Evolutionary conservation across 2,113 vertebrate species (phyloP).

Genomic region (Cynopterus brachyotis): DNA sequence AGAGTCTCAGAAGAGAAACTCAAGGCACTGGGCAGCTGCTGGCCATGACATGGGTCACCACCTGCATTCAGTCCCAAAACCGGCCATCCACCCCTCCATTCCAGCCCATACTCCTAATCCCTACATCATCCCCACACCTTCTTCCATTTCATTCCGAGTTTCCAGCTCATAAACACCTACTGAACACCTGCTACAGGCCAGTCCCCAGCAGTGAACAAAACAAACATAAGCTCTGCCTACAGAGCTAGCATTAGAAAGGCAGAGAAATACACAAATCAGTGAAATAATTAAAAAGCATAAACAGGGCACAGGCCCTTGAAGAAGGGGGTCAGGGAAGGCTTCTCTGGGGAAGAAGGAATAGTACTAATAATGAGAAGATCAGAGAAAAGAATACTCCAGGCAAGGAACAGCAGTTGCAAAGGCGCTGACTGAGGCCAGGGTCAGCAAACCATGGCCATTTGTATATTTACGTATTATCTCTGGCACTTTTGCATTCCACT

Average conservation of each 20-base stretch:
- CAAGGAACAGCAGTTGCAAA: neutral
- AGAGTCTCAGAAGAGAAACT: neutral
- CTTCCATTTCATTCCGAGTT: neutral
- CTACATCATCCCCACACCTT: neutral
- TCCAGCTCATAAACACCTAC: neutral
- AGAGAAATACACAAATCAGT: neutral
- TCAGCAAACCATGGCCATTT: accelerated
- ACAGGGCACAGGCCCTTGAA: neutral
- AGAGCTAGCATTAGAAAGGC: neutral
- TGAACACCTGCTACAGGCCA: neutral
- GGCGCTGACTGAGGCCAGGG: neutral
- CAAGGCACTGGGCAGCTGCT: neutral
- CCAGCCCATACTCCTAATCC: neutral
- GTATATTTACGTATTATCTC: accelerated
- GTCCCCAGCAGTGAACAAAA: neutral
- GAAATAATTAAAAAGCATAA: neutral
- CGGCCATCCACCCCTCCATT: accelerated
- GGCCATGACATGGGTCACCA: neutral
- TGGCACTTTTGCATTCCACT: neutral
- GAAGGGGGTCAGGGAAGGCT: neutral
- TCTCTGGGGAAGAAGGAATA: neutral
- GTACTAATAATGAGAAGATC: neutral
- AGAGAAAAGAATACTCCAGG: neutral
- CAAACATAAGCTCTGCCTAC: neutral
- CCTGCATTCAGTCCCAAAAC: neutral